Percentiles rank a stretch among this genome's conserved stretches.
phyloP scores from a whole-genome alignment of 23 tunicate species.

The Halocynthia roretzi region DNA sequence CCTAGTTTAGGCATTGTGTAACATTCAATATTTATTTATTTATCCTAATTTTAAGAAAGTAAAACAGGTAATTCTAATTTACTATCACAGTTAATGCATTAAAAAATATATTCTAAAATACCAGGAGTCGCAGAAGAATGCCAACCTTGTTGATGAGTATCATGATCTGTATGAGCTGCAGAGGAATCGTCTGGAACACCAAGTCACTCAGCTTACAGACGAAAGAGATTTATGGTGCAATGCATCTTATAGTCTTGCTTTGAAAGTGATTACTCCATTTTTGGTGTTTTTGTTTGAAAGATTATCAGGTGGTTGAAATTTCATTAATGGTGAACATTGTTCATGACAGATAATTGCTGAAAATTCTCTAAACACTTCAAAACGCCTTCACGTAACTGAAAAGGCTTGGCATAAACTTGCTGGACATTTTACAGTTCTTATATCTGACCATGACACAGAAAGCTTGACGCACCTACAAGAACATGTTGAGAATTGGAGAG shows the following conservation, averaged over 20 bases:
- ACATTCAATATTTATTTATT: neutral
- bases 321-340: conserved; percentile 2
- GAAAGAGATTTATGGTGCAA: conserved; percentile 83
- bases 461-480: conserved; percentile 43
- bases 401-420: conserved; percentile 76
- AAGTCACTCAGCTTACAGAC: conserved; percentile 17
- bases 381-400: conserved; percentile 70
- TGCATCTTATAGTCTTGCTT: conserved; percentile 61
- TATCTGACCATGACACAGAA: conserved; percentile 66
- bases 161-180: conserved; percentile 92
- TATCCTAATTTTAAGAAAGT: neutral
- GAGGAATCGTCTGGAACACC: conserved; percentile 54
- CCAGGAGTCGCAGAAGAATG: conserved; percentile 64
- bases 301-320: too few species aligned
- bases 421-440: conserved; percentile 60
- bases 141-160: conserved; percentile 75
- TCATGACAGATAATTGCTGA: conserved; percentile 28
- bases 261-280: conserved; percentile 29
- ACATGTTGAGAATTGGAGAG: conserved; percentile 67
- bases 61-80: too few species aligned
- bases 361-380: conserved; percentile 66
- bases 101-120: neutral
- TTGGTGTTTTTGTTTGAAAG: too few species aligned
- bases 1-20: too few species aligned
- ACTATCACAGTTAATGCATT: too few species aligned